phyloP scores from a whole-genome alignment of 2,797 vertebrate genomes.

The Eurystomus glaucurus region DNA sequence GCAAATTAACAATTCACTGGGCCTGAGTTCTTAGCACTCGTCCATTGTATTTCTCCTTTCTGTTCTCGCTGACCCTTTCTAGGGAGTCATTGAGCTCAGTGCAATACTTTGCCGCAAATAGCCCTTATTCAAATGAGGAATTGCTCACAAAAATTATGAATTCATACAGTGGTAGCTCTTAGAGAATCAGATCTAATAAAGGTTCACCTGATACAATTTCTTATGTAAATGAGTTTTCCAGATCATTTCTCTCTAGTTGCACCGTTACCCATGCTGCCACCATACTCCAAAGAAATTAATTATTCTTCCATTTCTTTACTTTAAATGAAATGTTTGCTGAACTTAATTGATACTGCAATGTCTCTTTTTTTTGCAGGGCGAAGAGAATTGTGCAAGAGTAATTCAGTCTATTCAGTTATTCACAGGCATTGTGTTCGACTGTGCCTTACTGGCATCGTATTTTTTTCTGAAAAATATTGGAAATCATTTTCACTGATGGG shows the following conservation, averaged over 20 bases:
- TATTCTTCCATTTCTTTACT: constrained; percentile 30
- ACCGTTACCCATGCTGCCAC: not conserved
- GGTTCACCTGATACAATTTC: constrained; percentile 23
- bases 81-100: not conserved
- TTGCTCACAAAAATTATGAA: not conserved
- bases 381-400: not conserved
- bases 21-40: not conserved
- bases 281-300: not conserved
- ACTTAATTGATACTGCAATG: constrained; percentile 22
- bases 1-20: not conserved
- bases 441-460: not conserved
- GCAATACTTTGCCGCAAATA: not conserved
- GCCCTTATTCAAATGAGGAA: not conserved
- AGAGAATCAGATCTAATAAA: constrained; percentile 10
- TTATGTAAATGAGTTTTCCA: constrained; percentile 31
- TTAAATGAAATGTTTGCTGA: not conserved
- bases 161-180: not conserved
- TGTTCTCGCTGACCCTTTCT: not conserved
- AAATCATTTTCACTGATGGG: constrained; percentile 69
- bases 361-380: constrained; percentile 2
- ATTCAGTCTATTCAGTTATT: constrained; percentile 44
- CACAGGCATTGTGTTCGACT: constrained; percentile 19
- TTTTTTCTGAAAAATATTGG: constrained; percentile 58
- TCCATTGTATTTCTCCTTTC: not conserved
- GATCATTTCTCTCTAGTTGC: not conserved